Conservation (phyloP, 2,888 invertebrate species). For the Drepanosiphum platanoidis region DNA sequence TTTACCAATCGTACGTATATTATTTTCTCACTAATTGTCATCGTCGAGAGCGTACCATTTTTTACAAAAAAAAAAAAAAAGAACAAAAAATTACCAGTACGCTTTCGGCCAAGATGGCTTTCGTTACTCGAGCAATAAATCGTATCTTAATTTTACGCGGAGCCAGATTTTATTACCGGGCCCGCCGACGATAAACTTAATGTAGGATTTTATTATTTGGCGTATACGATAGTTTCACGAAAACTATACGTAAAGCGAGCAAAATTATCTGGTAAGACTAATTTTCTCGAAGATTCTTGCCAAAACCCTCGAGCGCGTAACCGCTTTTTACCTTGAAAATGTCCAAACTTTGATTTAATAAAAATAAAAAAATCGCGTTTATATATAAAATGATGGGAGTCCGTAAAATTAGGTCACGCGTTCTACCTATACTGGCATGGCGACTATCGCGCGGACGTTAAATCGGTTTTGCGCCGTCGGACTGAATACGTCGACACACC, state of each 20-base stretch:
- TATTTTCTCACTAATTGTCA: too few species aligned
- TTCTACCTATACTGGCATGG: too few species aligned
- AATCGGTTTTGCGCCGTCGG: conserved; percentile 14
- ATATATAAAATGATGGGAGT: conserved; percentile 1
- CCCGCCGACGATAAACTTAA: conserved; percentile 24
- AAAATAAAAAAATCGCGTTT: conserved; percentile 6
- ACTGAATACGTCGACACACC: background rate
- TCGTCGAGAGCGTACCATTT: too few species aligned
- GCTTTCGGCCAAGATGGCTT: too few species aligned
- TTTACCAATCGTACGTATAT: too few species aligned
- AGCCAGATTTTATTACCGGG: background rate
- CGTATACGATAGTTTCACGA: background rate
- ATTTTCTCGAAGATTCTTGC: conserved; percentile 6
- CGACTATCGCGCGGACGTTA: background rate
- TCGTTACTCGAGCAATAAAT: background rate
- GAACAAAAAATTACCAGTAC: too few species aligned
- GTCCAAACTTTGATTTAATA: conserved; percentile 2
- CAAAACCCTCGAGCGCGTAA: conserved; percentile 12
- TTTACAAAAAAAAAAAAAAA: too few species aligned
- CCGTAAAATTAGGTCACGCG: conserved; percentile 23
- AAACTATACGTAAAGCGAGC: background rate
- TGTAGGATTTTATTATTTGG: conserved; percentile 54
- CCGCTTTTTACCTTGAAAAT: conserved; percentile 44
- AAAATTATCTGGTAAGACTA: conserved; percentile 36
- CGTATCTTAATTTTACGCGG: background rate